phyloP scores from a whole-genome alignment of 2,797 vertebrate species.

The Lepus townsendii region DNA sequence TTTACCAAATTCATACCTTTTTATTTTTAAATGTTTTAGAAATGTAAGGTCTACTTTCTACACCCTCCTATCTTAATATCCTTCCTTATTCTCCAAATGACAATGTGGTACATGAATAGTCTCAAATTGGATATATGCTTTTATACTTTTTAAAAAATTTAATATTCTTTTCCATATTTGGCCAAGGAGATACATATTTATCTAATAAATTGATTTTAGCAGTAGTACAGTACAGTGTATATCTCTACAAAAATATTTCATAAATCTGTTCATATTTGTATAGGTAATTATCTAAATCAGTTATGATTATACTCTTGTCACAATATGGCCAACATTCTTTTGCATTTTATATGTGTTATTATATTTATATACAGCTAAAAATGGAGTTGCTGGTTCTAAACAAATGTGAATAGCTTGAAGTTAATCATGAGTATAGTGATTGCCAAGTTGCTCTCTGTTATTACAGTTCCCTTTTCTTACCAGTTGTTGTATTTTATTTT shows the following conservation, averaged over 20 bases:
- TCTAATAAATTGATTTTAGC: not conserved
- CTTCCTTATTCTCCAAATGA: not conserved
- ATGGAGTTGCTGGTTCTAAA: not conserved
- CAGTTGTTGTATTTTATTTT: not conserved
- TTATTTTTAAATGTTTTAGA: not conserved
- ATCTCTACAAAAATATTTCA: not conserved
- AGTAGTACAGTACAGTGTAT: not conserved
- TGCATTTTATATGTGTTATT: not conserved
- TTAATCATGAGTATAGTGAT: not conserved
- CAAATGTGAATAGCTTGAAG: not conserved
- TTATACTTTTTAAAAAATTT: not conserved
- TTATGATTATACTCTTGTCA: slow-evolving; percentile 11
- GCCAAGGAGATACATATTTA: not conserved
- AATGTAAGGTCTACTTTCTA: not conserved
- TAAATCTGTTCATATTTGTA: not conserved
- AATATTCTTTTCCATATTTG: not conserved
- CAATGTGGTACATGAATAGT: not conserved
- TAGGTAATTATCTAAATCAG: not conserved
- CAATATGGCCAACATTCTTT: not conserved
- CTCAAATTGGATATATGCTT: not conserved
- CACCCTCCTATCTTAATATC: not conserved
- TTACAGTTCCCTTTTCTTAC: not conserved
- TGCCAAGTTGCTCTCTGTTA: not conserved
- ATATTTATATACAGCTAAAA: not conserved
- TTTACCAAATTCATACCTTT: not conserved